Base-by-base conservation (phyloP, 1,140 invertebrate genomes). In the Solen grandis region DNA sequence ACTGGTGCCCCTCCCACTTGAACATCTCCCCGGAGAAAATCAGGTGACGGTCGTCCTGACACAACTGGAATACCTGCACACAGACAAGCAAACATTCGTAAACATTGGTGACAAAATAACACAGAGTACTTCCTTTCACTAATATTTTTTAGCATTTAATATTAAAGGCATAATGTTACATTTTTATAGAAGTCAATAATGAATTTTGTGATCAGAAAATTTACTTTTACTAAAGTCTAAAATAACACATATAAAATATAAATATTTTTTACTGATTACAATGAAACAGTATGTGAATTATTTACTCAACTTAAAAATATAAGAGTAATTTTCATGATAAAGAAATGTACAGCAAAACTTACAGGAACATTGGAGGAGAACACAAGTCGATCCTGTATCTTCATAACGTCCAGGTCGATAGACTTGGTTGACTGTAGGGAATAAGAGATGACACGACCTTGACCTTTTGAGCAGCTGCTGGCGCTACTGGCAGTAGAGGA, bases 1-100 rank as follows among this genome's bases (percentile, higher is more conserved):
- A 90, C 25, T 83, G 77, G 1, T 81, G 76, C 19, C 84, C 86
- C 57, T 87, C 83, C 81, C 87, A 85, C 38, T 82, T 84, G 63
- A 88, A 90, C 50, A 88, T 77, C 10, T 89, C 87, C 4, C 88
- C 88, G 14, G 85, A 84, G 74, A 85, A 88, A 68, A 90, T 87
- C 46, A 90, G 55, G 79, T 90, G 89, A 31, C 89, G 81, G n/a
- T 87, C 86, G 74, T 89, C 87, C 62, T 87, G 79, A 69, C 86
- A 87, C 25, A 90, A 74, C 59, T 90, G 88, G 68, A 90, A 89
- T 27, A 85, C 80, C 89, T 90, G 84, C 13, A 82, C 62, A 59
- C 55, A 74, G 29, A 52, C 57, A 86, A 19, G 54, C 29, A 70
- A 3, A 65, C 1, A n/a, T n/a, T n/a, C n/a, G n/a, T n/a, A n/a